Percentiles rank a stretch among this genome's conserved stretches.
phyloP scores from a whole-genome alignment of 2,797 vertebrate species.

The Darevskia nairensis region DNA sequence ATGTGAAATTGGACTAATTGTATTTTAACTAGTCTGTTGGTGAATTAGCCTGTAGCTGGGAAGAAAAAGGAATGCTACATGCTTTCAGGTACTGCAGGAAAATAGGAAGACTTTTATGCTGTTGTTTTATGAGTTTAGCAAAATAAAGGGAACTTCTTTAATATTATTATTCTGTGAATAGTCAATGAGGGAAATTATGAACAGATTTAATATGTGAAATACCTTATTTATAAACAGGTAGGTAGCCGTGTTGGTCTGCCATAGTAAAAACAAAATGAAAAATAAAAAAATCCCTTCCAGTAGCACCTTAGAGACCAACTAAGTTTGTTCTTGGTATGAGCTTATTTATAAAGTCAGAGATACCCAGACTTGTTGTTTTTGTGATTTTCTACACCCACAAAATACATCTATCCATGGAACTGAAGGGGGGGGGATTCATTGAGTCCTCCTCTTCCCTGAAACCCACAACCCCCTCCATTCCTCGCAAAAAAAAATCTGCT shows the following conservation, averaged over 20 bases:
- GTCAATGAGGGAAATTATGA: background rate
- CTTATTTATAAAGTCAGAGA: constrained; percentile 28
- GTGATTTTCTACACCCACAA: background rate
- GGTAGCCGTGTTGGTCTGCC: no score
- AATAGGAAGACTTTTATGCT: constrained; percentile 17
- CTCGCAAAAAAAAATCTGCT: no score
- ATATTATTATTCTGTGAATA: background rate
- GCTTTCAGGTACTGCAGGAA: constrained; percentile 35
- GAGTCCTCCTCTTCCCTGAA: no score
- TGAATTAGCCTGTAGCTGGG: constrained; percentile 74
- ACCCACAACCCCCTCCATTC: background rate
- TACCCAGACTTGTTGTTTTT: background rate
- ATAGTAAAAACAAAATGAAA: no score
- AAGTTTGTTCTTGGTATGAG: no score
- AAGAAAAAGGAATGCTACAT: constrained; percentile 50
- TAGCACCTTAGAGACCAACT: no score
- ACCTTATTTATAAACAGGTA: constrained; percentile 3
- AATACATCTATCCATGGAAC: no score
- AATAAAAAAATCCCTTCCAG: no score
- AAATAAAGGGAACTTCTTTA: background rate
- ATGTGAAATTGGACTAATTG: constrained; percentile 92
- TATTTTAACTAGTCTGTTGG: constrained; percentile 84
- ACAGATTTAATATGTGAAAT: background rate
- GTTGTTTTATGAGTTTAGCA: background rate
- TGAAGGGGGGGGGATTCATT: no score